Percentiles rank a stretch among this genome's conserved stretches.
Conservation (phyloP, 2,113 vertebrate genomes). For the Anguilla rostrata region DNA sequence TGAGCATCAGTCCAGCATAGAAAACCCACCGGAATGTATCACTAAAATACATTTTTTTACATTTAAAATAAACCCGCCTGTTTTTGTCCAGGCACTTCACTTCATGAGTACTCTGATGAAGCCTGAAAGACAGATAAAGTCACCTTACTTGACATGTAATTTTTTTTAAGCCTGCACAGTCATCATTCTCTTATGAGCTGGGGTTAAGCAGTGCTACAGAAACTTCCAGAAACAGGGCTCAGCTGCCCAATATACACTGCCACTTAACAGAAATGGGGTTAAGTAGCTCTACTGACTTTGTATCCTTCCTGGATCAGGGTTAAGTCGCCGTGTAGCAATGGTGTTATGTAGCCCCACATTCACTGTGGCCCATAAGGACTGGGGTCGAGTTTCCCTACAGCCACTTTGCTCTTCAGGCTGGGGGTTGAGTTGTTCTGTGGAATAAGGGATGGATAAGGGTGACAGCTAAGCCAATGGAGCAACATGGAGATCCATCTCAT, state of each 20-base stretch:
- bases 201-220: no score
- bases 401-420: no score
- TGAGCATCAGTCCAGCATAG: not conserved
- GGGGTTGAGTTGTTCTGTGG: no score
- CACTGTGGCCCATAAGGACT: no score
- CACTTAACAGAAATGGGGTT: not conserved
- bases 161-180: no score
- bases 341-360: no score
- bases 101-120: not conserved
- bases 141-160: not conserved
- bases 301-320: not conserved
- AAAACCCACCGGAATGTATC: not conserved
- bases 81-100: slow-evolving; percentile 2
- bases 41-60: not conserved
- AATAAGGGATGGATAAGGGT: not conserved
- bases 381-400: no score
- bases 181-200: no score
- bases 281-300: not conserved
- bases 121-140: not conserved
- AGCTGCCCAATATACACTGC: not conserved
- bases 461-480: not conserved
- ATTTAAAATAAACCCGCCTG: not conserved
- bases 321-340: not conserved
- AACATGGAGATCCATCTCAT: not conserved
- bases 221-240: not conserved